Evolutionary conservation across 2,888 invertebrate species (phyloP).

Genomic region (Acleris cristana): DNA sequence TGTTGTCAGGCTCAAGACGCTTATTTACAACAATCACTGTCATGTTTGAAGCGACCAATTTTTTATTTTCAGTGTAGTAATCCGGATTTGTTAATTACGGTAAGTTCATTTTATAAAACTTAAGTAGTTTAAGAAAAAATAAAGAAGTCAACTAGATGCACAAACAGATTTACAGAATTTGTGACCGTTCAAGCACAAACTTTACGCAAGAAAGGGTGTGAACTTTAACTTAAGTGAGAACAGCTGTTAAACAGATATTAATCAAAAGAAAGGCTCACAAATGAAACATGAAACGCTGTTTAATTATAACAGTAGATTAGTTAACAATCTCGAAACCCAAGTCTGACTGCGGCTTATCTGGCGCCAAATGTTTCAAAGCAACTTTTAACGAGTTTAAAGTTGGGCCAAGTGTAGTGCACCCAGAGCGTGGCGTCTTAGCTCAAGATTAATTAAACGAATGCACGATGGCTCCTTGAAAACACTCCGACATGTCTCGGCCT

Average conservation of each 20-base stretch:
- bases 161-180: too few relatives aligned
- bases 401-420: slow-evolving; percentile 80
- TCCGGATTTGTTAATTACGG: too few relatives aligned
- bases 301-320: slow-evolving; percentile 80
- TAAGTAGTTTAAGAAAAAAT: slow-evolving; percentile 24
- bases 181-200: neutral
- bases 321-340: slow-evolving; percentile 79
- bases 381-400: slow-evolving; percentile 84
- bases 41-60: too few relatives aligned
- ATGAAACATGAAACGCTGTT: slow-evolving; percentile 66
- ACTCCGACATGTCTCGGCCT: slow-evolving; percentile 83
- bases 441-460: slow-evolving; percentile 84
- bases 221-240: slow-evolving; percentile 25
- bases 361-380: slow-evolving; percentile 83
- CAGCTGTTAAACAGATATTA: slow-evolving; percentile 39
- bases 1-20: too few relatives aligned
- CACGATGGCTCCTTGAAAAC: slow-evolving; percentile 82
- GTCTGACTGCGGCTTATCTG: slow-evolving; percentile 82
- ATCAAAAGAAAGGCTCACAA: slow-evolving; percentile 48
- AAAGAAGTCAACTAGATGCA: neutral
- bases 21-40: too few relatives aligned
- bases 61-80: too few relatives aligned
- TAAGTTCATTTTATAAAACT: too few relatives aligned
- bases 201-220: neutral
- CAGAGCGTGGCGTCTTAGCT: slow-evolving; percentile 70